Conservation (phyloP, 2,888 invertebrate genomes). For the Tetragonisca angustula region DNA sequence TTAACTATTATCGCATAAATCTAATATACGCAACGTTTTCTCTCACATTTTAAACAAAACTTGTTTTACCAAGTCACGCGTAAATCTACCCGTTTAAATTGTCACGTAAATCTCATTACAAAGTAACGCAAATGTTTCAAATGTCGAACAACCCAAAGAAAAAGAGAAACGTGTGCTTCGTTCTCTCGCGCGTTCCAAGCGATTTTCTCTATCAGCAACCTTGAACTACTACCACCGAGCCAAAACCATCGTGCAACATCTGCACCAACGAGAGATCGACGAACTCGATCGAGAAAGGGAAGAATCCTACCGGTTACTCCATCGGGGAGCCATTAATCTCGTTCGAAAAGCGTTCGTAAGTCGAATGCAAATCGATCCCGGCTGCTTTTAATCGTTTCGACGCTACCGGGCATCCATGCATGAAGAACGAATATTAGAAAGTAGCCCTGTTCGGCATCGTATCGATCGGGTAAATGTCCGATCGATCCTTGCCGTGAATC, state of each 20-base stretch:
- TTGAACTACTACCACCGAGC: too few species aligned
- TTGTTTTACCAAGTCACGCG: too few species aligned
- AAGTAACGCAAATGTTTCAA: too few species aligned
- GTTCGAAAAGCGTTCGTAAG: not conserved
- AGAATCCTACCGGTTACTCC: not conserved
- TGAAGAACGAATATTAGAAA: conserved; percentile 52
- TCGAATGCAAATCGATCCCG: conserved; percentile 33
- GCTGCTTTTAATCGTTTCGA: conserved; percentile 46
- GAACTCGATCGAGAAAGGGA: not conserved
- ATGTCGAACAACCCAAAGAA: too few species aligned
- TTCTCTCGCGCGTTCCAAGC: too few species aligned
- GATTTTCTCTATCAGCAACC: too few species aligned
- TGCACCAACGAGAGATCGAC: not conserved
- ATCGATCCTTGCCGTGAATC: conserved; percentile 15
- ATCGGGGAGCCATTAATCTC: not conserved
- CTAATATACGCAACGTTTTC: too few species aligned
- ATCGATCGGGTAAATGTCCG: conserved; percentile 10
- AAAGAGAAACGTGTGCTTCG: too few species aligned
- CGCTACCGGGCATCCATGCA: conserved; percentile 46
- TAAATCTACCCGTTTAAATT: too few species aligned
- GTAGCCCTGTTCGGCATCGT: conserved; percentile 23
- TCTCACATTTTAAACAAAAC: too few species aligned
- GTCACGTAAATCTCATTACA: too few species aligned
- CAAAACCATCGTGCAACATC: not conserved
- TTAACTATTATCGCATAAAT: too few species aligned